Evolutionary conservation across 2,888 invertebrate species (phyloP).

Genomic region (Physocephala rufipes): DNA sequence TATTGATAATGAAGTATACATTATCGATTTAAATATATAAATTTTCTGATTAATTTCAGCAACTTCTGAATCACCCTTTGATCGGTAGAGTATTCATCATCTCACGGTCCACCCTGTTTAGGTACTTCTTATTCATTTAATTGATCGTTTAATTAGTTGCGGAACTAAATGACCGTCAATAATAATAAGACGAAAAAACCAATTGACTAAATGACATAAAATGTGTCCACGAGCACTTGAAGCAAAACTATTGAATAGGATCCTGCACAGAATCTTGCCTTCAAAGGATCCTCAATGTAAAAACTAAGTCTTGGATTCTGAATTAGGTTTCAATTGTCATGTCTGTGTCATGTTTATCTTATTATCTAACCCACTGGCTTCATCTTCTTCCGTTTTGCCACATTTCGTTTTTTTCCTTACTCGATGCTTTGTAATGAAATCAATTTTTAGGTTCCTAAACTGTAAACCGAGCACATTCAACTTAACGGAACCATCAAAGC

Average conservation of each 20-base stretch:
- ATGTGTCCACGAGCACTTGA: neutral
- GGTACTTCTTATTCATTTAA: neutral
- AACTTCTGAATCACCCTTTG: too few species aligned
- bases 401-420: too few species aligned
- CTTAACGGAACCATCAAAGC: constrained; percentile 32
- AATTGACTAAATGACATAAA: neutral
- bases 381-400: neutral
- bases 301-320: too few species aligned
- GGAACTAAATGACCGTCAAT: constrained; percentile 37
- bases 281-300: too few species aligned
- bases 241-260: neutral
- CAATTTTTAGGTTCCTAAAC: too few species aligned
- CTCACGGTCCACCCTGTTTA: neutral
- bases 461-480: too few species aligned
- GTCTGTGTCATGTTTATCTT: neutral
- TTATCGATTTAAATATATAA: constrained; percentile 3
- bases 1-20: neutral
- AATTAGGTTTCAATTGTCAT: neutral
- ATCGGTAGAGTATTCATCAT: too few species aligned
- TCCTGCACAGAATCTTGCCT: too few species aligned
- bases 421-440: too few species aligned
- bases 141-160: constrained; percentile 23
- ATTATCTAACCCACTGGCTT: neutral
- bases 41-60: neutral
- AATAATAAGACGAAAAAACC: neutral